Base-by-base conservation (phyloP, 2,113 vertebrate species). In the Centropus bengalensis region DNA sequence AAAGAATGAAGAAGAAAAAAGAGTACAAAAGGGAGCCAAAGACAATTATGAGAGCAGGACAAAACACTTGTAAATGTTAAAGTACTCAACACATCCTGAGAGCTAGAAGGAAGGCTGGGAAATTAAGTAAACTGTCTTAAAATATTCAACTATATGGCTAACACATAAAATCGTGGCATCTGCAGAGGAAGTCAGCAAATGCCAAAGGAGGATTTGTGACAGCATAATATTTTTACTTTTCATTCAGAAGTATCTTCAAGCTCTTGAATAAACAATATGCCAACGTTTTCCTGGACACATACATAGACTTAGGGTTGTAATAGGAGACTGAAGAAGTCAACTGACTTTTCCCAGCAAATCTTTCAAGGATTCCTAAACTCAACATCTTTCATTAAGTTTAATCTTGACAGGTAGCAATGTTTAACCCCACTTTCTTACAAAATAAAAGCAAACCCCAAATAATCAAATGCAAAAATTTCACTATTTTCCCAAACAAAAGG, bases 401-500 rank as follows among this genome's bases (percentile, higher is more conserved):
- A 89, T 40, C 38, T 71, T 54, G 54, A n/a, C 36, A 86, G 55
- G 30, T 23, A 79, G 32, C 18, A 71, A 79, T 56, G 24, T 60
- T 80, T 69, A 82, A 69, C 9, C 13, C 1, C 22, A 19, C 3
- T 16, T 60, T 30, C 44, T 49, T 15, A 1, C 21, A 23, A 27
- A 19, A 7, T 32, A 3, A 33, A 63, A 3, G 10, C 4, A 42
- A 28, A 17, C 36, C 0, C 1, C 8, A 59, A 49, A 55, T 33
- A 62, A 32, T 5, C 3, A 87, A 82, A 38, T 17, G 23, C 10
- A 58, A 88, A 26, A 63, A 78, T 30, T 78, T 84, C 76, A 68
- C 18, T 10, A 42, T 78, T 92, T 92, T 67, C 83, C 55, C 77
- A 86, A 92, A 91, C 77, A 90, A 83, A 88, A 77, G 55, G 15